These are phyloP conservation scores for Grammomys surdaster DNA, from an alignment of 2,113 vertebrate species.

Conservation along the genomic window DNA sequence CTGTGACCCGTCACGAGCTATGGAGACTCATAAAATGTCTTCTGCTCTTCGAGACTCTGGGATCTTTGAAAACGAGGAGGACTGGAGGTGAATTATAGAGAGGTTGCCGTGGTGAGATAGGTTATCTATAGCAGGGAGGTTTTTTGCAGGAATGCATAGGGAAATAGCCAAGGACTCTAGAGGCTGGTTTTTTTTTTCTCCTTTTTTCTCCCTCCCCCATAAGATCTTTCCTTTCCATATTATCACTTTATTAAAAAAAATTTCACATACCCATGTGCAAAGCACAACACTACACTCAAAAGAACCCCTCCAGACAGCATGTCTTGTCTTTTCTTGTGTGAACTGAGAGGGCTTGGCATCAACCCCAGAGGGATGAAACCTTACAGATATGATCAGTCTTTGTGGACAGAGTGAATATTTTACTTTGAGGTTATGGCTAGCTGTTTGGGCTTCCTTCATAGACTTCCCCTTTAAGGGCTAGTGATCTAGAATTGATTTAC, in stretches of 20 bases:
- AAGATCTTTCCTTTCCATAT: not conserved
- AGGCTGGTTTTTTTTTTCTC: not conserved
- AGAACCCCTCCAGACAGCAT: not conserved
- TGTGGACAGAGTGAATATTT: conserved; percentile 75
- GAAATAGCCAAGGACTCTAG: not conserved
- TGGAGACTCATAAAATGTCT: conserved; percentile 17
- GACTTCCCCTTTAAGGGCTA: conserved; percentile 63
- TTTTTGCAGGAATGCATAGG: conserved; percentile 63
- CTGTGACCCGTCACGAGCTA: not conserved
- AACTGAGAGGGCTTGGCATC: not conserved
- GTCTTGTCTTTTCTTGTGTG: not conserved
- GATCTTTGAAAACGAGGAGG: conserved; percentile 46
- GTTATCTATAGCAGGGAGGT: conserved; percentile 60
- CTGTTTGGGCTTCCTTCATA: conserved; percentile 76
- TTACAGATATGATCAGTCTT: conserved; percentile 32
- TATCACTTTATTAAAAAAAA: conserved; percentile 10
- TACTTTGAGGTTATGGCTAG: conserved; percentile 76
- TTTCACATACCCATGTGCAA: conserved; percentile 2
- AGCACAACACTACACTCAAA: not conserved
- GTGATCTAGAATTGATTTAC: conserved; percentile 70
- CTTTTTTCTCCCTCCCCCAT: not conserved
- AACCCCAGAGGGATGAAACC: not conserved
- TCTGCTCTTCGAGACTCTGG: conserved; percentile 50
- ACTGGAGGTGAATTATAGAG: conserved; percentile 42
- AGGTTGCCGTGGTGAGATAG: conserved; percentile 71